Percentiles rank a stretch among this genome's conserved stretches.
These are phyloP conservation scores for Lithobius niger DNA, from an alignment of 1,140 invertebrate genomes.

Conservation along the genomic window DNA sequence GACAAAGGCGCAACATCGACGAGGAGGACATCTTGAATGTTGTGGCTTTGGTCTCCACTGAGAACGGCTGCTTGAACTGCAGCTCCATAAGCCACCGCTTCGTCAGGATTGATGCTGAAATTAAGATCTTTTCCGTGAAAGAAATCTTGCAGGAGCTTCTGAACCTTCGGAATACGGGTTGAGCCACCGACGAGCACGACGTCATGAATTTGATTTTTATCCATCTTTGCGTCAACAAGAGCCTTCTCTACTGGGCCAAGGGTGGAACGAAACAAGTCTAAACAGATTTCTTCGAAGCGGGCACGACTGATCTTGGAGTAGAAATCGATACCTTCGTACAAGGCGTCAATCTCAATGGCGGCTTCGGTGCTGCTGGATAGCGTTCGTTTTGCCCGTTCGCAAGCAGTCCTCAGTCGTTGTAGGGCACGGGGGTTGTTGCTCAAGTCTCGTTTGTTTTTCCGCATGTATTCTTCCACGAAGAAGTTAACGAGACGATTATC, in stretches of 20 bases:
- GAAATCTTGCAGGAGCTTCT: conserved; percentile 58
- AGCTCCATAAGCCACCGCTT: conserved; percentile 69
- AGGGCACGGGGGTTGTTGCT: conserved; percentile 78
- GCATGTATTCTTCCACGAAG: conserved; percentile 92
- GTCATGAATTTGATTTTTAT: conserved; percentile 82
- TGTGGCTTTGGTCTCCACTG: conserved; percentile 85
- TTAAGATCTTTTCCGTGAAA: conserved; percentile 92
- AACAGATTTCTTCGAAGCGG: conserved; percentile 85
- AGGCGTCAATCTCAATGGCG: conserved; percentile 79
- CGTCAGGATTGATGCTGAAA: conserved; percentile 89
- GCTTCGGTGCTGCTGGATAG: conserved; percentile 88
- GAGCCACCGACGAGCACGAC: conserved; percentile 96
- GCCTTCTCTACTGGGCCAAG: conserved; percentile 93
- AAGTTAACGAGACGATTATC: conserved; percentile 91
- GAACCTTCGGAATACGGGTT: conserved; percentile 96
- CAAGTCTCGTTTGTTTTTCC: conserved; percentile 93
- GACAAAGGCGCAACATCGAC: conserved; percentile 90
- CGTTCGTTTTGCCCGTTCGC: conserved; percentile 90
- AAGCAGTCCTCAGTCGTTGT: conserved; percentile 78
- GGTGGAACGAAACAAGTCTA: conserved; percentile 75
- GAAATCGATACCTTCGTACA: conserved; percentile 92
- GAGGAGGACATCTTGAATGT: conserved; percentile 76
- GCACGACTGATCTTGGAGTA: conserved; percentile 90
- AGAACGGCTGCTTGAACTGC: conserved; percentile 67
- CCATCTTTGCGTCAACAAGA: conserved; percentile 82